Evolutionary conservation across 2,888 invertebrate genomes (phyloP).

Genomic region (Taphrorychus bicolor): DNA sequence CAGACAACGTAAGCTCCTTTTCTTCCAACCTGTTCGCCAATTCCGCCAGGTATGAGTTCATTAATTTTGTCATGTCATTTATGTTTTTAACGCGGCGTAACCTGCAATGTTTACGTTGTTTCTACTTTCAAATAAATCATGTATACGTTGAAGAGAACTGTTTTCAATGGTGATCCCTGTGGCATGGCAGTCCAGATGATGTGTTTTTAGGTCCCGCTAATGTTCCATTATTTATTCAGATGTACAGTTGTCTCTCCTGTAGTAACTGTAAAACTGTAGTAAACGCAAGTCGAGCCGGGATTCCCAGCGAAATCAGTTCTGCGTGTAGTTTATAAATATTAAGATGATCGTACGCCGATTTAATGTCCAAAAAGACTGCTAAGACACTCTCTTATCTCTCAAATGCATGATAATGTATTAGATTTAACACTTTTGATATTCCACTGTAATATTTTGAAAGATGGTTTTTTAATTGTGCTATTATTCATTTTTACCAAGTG

Average conservation of each 20-base stretch:
- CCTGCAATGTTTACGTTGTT: not conserved
- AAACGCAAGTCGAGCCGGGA: not conserved
- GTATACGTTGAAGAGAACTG: not conserved
- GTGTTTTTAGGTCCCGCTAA: not conserved
- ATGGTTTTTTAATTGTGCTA: no score
- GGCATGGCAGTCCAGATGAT: not conserved
- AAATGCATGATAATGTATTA: not conserved
- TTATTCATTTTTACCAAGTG: no score
- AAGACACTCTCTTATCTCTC: not conserved
- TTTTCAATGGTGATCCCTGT: not conserved
- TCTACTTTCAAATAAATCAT: not conserved
- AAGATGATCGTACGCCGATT: not conserved
- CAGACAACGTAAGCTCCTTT: not conserved
- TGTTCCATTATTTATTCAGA: not conserved
- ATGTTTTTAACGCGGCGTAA: constrained; percentile 6
- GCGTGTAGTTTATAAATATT: not conserved
- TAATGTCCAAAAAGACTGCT: not conserved
- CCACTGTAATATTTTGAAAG: no score
- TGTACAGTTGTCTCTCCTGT: not conserved
- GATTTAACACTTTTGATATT: no score
- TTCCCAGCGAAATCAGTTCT: not conserved
- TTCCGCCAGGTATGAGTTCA: not conserved
- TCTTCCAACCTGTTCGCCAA: not conserved
- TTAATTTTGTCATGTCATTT: not conserved
- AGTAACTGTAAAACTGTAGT: not conserved